Evolutionary conservation across 1,140 invertebrate species (phyloP).

Genomic region (Heliconius hewitsoni): DNA sequence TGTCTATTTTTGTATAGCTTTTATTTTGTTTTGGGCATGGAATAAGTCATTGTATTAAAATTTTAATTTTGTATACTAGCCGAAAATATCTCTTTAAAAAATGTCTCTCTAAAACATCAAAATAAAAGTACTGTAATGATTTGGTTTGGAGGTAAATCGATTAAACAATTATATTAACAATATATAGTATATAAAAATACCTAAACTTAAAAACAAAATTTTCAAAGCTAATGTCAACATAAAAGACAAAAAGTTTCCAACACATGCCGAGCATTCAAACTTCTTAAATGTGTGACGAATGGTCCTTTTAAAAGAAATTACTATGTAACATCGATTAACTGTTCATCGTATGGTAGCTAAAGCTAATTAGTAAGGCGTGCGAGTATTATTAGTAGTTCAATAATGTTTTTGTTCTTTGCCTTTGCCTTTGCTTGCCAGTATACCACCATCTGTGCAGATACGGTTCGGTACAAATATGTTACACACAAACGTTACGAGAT

Average conservation of each 20-base stretch:
- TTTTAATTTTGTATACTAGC: neutral
- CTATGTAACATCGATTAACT: constrained; percentile 70
- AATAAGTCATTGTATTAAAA: neutral
- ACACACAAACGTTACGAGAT: constrained; percentile 44
- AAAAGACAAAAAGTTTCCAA: constrained; percentile 3
- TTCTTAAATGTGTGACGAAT: constrained; percentile 35
- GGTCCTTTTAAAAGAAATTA: constrained; percentile 49
- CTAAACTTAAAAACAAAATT: neutral
- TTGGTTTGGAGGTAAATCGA: no score
- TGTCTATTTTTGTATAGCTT: neutral
- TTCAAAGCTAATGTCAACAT: neutral
- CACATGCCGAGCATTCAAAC: constrained; percentile 15
- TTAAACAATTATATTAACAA: no score
- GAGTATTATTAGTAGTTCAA: constrained; percentile 70
- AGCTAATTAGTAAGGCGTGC: constrained; percentile 67
- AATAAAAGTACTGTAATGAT: no score
- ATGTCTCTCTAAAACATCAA: no score
- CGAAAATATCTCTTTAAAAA: no score
- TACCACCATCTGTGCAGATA: constrained; percentile 68
- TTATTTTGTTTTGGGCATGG: neutral
- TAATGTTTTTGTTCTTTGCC: constrained; percentile 64
- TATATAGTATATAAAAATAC: neutral
- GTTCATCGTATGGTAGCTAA: constrained; percentile 63
- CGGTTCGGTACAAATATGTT: constrained; percentile 47
- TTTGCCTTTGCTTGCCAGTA: constrained; percentile 67